phyloP scores from a whole-genome alignment of 1,140 invertebrate genomes.

The Euborellia annulipes region DNA sequence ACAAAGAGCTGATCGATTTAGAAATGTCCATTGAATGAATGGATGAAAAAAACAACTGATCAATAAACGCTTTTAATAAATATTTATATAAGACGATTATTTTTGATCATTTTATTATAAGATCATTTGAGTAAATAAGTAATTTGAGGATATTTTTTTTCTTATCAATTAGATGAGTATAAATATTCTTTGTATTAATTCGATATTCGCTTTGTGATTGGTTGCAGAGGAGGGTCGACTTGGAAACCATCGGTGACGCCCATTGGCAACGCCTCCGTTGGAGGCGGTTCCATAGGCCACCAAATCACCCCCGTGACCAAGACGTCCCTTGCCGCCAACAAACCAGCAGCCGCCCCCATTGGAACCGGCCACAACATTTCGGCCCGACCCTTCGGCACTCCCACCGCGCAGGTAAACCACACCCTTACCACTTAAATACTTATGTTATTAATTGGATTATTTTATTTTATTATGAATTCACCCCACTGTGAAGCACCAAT shows the following conservation, averaged over 20 bases:
- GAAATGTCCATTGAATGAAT: no score
- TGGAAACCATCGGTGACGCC: conserved; percentile 65
- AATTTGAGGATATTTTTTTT: no score
- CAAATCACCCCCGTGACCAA: conserved; percentile 56
- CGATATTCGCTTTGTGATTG: conserved; percentile 8
- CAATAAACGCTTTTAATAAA: no score
- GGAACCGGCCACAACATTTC: conserved; percentile 73
- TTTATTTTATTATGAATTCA: not conserved
- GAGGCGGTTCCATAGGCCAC: conserved; percentile 15
- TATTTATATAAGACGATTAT: no score
- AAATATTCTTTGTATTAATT: not conserved
- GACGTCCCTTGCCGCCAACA: conserved; percentile 67
- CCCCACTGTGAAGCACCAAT: no score
- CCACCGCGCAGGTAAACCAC: not conserved
- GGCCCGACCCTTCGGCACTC: conserved; percentile 54
- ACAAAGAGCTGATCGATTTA: no score
- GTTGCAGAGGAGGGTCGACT: conserved; percentile 54
- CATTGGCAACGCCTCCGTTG: conserved; percentile 36
- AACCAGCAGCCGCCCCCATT: conserved; percentile 48
- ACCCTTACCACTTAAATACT: not conserved
- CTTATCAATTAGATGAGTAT: not conserved
- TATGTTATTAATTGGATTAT: not conserved
- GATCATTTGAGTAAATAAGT: no score
- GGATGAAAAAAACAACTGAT: no score
- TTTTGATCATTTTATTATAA: no score